A percentile compares a stretch with the other conserved stretches of the same genome.
phyloP scores from a whole-genome alignment of 2,888 invertebrate species.

The Drosophila borborema region DNA sequence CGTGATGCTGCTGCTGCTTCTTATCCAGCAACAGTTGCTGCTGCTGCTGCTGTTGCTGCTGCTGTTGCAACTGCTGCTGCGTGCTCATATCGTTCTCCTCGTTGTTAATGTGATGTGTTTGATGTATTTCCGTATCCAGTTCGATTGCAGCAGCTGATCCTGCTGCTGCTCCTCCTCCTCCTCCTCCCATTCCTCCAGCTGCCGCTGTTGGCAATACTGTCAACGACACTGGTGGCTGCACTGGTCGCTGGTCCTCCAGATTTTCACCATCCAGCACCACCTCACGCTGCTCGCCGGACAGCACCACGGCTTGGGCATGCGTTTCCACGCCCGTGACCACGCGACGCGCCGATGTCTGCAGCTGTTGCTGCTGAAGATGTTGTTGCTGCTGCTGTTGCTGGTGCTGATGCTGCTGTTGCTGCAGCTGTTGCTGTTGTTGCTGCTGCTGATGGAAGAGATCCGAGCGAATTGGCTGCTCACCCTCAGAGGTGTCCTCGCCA shows the following conservation, averaged over 20 bases:
- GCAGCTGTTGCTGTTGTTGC: conserved; percentile 23
- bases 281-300: conserved; percentile 85
- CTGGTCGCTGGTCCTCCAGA: conserved; percentile 82
- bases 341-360: conserved; percentile 39
- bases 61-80: conserved; percentile 18
- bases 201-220: conserved; percentile 18
- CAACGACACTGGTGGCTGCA: conserved; percentile 31
- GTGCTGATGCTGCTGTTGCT: conserved; percentile 26
- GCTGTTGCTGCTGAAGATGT: conserved; percentile 22
- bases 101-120: conserved; percentile 13
- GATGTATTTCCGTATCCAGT: conserved; percentile 25
- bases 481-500: conserved; percentile 84
- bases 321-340: conserved; percentile 85
- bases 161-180: neutral
- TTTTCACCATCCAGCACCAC: conserved; percentile 88
- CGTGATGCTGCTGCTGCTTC: conserved; percentile 58
- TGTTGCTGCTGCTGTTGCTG: conserved; percentile 30
- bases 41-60: conserved; percentile 32
- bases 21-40: conserved; percentile 22
- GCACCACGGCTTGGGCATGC: conserved; percentile 55
- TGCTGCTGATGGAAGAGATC: conserved; percentile 40
- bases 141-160: conserved; percentile 8
- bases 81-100: conserved; percentile 25
- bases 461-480: conserved; percentile 45
- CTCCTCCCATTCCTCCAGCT: neutral